Base-by-base conservation (phyloP, 1,140 invertebrate species). In the Drosophila parvula region DNA sequence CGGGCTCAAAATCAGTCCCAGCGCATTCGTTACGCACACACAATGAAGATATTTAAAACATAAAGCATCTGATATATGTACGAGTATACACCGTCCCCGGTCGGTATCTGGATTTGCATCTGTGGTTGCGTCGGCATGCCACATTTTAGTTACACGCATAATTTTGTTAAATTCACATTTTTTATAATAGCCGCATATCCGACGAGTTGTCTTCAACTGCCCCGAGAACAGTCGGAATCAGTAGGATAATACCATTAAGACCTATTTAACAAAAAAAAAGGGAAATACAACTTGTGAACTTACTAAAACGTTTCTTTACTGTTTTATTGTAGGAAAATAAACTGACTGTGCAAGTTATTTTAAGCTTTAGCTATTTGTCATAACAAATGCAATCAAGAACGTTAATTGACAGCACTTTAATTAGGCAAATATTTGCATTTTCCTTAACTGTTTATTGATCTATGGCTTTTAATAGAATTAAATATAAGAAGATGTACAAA, bases 161-260 rank as follows among this genome's bases (percentile, higher is more conserved):
- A 88, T 89, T 88, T 78, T 80, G 77, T 71, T 84, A 61, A 89
- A 78, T 84, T 88, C 84, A 63, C 84, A 89, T 88, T 89, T 89
- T 80, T 89, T 84, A 84, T 88, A 88, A 88, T 75, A 63, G 81
- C 69, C 73, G 64, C 53, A 73, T 53, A 79, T 88, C 82, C 83
- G 75, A 43, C 55, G 50, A 58, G 32, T 51, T 58, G 57, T 70
- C 60, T 81, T 58, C 40, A 43, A 28, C 44, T 68, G 79, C 50
- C 44, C 40, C 22, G 7, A 16, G 12, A 59, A 81, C 82, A 81
- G 51, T 74, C 60, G 40, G 18, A 51, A 47, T 41, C 68, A 75
- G 11, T 60, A 51, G 14, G 67, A 63, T 84, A 65, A 56, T 32
- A 36, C 56, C 43, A 18, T 47, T 47, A 16, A 62, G 5, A 11